A percentile compares a stretch with the other conserved stretches of the same genome.
These are phyloP conservation scores for Lomographa bimaculata DNA, from an alignment of 2,888 invertebrate species.

Conservation along the genomic window DNA sequence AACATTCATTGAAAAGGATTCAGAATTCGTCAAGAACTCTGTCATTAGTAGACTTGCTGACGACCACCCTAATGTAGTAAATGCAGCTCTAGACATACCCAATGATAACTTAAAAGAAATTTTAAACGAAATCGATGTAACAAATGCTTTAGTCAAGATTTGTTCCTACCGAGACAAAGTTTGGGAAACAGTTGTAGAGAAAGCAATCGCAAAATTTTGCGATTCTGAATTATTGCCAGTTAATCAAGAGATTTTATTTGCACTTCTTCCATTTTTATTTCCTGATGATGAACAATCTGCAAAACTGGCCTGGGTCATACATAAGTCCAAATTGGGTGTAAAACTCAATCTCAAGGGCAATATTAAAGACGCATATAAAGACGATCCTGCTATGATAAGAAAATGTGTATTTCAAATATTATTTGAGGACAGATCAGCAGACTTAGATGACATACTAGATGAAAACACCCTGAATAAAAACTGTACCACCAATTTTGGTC, in stretches of 20 bases:
- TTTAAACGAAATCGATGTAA: slow-evolving; percentile 68
- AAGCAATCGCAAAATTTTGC: slow-evolving; percentile 75
- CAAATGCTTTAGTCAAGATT: slow-evolving; percentile 76
- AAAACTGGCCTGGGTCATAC: slow-evolving; percentile 55
- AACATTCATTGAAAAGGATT: slow-evolving; percentile 73
- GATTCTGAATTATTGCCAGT: slow-evolving; percentile 65
- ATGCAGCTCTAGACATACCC: slow-evolving; percentile 77
- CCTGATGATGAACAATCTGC: slow-evolving; percentile 67
- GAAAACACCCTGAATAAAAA: slow-evolving; percentile 52
- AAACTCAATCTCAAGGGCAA: slow-evolving; percentile 53
- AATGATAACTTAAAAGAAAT: slow-evolving; percentile 58
- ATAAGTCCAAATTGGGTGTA: slow-evolving; percentile 64
- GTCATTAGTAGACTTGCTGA: slow-evolving; percentile 87
- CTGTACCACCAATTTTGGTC: slow-evolving; percentile 58
- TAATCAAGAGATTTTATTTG: slow-evolving; percentile 82
- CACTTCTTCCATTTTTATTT: slow-evolving; percentile 85
- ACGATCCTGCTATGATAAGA: slow-evolving; percentile 49
- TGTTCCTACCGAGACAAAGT: slow-evolving; percentile 65
- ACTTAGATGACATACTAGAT: slow-evolving; percentile 57
- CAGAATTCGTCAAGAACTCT: slow-evolving; percentile 85
- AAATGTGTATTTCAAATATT: slow-evolving; percentile 57
- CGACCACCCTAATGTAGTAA: slow-evolving; percentile 85
- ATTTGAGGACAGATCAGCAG: slow-evolving; percentile 49
- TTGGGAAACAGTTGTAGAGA: slow-evolving; percentile 66
- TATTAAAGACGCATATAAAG: slow-evolving; percentile 37